A percentile compares a stretch with the other conserved stretches of the same genome.
phyloP scores from a whole-genome alignment of 1,140 invertebrate species.

The Philaenus spumarius region DNA sequence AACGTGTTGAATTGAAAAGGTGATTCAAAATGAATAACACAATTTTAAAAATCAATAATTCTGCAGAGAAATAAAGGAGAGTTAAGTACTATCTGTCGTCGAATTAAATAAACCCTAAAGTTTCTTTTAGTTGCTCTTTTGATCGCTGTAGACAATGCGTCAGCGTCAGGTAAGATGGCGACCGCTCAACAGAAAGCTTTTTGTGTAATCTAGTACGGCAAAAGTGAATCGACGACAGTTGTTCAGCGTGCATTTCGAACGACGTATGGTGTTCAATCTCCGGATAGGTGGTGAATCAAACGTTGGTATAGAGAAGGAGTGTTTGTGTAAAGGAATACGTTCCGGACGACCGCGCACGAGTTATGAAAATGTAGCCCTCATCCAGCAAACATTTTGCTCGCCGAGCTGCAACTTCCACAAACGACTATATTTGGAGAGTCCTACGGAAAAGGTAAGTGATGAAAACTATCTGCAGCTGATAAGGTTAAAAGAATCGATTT shows the following conservation, averaged over 20 bases:
- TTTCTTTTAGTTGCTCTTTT: too few relatives aligned
- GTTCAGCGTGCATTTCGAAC: slow-evolving; percentile 5
- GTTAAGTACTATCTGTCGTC: too few relatives aligned
- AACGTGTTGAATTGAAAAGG: too few relatives aligned
- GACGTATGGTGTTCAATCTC: slow-evolving; percentile 2
- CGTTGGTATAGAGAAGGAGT: slow-evolving; percentile 9
- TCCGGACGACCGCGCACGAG: slow-evolving; percentile 8
- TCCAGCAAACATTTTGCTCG: slow-evolving; percentile 8
- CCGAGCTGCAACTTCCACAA: background rate
- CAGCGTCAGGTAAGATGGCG: background rate
- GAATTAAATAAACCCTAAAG: background rate
- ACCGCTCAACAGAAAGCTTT: too few relatives aligned
- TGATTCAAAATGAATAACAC: slow-evolving; percentile 11
- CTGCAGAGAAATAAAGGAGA: too few relatives aligned
- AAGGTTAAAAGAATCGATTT: background rate
- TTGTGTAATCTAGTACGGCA: too few relatives aligned
- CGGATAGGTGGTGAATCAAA: slow-evolving; percentile 4
- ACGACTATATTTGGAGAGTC: background rate
- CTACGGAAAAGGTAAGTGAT: too few relatives aligned
- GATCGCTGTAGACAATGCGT: background rate
- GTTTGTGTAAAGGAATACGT: slow-evolving; percentile 12
- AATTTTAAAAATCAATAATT: slow-evolving; percentile 2
- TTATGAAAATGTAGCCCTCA: slow-evolving; percentile 7
- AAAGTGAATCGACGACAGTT: too few relatives aligned
- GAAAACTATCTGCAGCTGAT: too few relatives aligned